These are phyloP conservation scores for Archilochus colubris DNA, from an alignment of 2,113 vertebrate species.

Conservation along the genomic window DNA sequence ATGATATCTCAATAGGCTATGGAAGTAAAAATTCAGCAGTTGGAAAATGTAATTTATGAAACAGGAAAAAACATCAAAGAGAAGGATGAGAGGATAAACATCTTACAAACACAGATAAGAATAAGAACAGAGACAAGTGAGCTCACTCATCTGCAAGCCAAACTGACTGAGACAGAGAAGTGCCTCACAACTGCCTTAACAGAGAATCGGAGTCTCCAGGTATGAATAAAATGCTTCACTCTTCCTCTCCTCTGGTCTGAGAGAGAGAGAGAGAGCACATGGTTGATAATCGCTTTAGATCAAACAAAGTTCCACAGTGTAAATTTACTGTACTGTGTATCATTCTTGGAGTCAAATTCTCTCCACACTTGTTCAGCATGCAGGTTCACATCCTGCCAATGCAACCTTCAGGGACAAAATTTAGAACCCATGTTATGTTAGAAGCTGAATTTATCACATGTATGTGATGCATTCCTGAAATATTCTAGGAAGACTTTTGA, in stretches of 20 bases:
- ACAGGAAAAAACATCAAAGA: conserved; percentile 47
- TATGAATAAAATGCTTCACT: conserved; percentile 15
- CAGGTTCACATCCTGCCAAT: not conserved
- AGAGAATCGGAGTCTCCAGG: conserved; percentile 70
- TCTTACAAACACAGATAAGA: conserved; percentile 66
- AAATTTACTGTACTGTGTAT: not conserved
- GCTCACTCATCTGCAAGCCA: conserved; percentile 66
- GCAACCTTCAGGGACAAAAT: not conserved
- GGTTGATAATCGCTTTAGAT: not conserved
- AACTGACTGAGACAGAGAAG: conserved; percentile 74
- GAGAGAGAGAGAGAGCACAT: not conserved
- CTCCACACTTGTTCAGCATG: not conserved
- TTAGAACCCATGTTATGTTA: rapidly evolving
- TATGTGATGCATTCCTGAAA: not conserved
- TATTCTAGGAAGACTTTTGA: not conserved
- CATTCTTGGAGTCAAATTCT: not conserved
- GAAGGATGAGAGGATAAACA: conserved; percentile 72
- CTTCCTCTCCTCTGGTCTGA: not conserved
- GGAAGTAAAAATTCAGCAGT: conserved; percentile 52
- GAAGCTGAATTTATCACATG: not conserved
- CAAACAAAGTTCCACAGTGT: not conserved
- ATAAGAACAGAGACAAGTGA: conserved; percentile 42
- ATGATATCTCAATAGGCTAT: conserved; percentile 60
- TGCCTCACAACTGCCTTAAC: conserved; percentile 60
- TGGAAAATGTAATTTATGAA: conserved; percentile 70